Evolutionary conservation across 2,797 vertebrate genomes (phyloP), one percentile per base, ranked within the genome.

Genomic region (Ficedula albicollis): DNA sequence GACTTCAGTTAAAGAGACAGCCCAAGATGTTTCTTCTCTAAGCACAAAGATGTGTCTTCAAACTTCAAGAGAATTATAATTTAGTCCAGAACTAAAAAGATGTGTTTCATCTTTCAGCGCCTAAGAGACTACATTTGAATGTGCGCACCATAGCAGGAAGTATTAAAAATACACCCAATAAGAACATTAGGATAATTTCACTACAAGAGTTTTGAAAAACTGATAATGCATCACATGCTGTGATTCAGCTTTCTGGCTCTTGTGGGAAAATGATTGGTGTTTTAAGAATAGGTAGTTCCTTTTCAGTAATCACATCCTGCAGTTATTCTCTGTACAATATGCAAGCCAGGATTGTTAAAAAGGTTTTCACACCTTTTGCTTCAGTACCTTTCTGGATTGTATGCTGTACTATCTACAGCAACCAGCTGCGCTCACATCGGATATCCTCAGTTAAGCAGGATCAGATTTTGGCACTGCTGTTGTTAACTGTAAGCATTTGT

Each of bases 351-450:
- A 67, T 22, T 77, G 77, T 58, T 68, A 85, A 83, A 94, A 92
- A 80, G 70, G 81, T 94, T 89, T 95, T 92, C 78, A 93, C 78
- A 93, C 95, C 90, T 95, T 95, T 90, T 84, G 80, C 80, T 94
- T 95, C 90, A 87, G 84, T 79, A 93, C 84, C 67, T 90, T 88
- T 91, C 67, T 90, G 70, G 86, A 96, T 82, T 76, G 63, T 76
- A 10, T 69, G 60, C n/a, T 67, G 74, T 82, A 67, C 86, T 97
- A 95, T 96, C 93, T 95, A 63, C 0, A 0, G 56, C 81, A 95
- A 49, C 86, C 94, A 97, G 95, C 95, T 96, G 94, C 90, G 94
- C 64, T 96, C 81, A 89, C 41, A 58, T 13, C 75, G 44, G 60
- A 85, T 92, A 93, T 83, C 72, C 82, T 86, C 87, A 85, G 82